Percentiles rank a stretch among this genome's conserved stretches.
Conservation (phyloP, 2,888 invertebrate genomes). For the Patella caerulea region DNA sequence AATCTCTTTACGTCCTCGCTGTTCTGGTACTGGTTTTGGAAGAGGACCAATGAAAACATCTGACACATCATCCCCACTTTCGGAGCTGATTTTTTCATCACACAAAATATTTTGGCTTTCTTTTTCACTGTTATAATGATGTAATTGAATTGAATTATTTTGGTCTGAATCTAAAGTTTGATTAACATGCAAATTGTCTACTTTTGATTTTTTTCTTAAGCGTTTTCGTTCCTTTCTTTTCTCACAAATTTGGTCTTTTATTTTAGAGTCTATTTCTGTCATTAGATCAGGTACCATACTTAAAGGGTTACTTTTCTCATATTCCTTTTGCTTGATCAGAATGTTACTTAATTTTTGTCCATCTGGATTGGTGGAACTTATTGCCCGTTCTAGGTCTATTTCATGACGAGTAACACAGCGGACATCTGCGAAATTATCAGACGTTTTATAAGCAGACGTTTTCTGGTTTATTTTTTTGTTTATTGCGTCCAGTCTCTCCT, state of each 20-base stretch:
- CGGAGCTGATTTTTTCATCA: not conserved
- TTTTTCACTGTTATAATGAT: no score
- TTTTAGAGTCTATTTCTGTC: conserved; percentile 28
- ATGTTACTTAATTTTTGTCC: conserved; percentile 40
- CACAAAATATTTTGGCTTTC: no score
- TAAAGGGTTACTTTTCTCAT: conserved; percentile 40
- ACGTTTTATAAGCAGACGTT: conserved; percentile 38
- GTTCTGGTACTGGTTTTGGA: not conserved
- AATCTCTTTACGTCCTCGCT: conserved; percentile 4
- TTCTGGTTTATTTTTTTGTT: conserved; percentile 58
- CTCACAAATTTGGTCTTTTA: conserved; percentile 18
- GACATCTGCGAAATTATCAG: conserved; percentile 51
- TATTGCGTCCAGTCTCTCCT: conserved; percentile 50
- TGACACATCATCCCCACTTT: not conserved
- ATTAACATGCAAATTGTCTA: not conserved
- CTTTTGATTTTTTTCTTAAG: conserved; percentile 21
- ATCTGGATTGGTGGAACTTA: conserved; percentile 39
- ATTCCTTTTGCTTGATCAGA: conserved; percentile 41
- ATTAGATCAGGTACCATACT: conserved; percentile 58
- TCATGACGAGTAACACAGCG: conserved; percentile 53
- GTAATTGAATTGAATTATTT: not conserved
- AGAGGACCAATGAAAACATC: not conserved
- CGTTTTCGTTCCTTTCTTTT: conserved; percentile 24
- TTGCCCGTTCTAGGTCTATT: conserved; percentile 61
- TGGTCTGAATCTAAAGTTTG: not conserved